phyloP scores from a whole-genome alignment of 2,888 invertebrate genomes.

The Tiliacea aurago region DNA sequence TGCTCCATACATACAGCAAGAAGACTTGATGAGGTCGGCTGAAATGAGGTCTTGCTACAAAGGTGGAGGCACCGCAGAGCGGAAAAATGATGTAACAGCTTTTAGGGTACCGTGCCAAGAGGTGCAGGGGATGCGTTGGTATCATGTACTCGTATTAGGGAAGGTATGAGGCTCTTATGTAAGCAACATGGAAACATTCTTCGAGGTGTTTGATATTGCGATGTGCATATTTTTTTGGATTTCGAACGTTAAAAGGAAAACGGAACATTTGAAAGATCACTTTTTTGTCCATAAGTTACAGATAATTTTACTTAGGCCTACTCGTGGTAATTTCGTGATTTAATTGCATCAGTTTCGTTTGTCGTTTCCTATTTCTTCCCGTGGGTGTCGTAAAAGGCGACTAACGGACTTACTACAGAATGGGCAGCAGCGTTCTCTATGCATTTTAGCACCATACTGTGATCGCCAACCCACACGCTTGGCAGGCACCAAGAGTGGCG shows the following conservation, averaged over 20 bases:
- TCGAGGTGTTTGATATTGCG: background rate
- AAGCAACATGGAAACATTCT: conserved; percentile 9
- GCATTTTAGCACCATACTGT: no score
- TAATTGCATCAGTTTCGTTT: background rate
- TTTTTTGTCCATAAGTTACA: background rate
- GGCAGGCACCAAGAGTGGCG: no score
- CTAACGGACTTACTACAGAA: no score
- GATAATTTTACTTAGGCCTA: background rate
- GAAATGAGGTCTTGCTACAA: conserved; percentile 70
- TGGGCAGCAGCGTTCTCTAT: no score
- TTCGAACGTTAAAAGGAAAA: background rate
- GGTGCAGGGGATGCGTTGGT: conserved; percentile 11
- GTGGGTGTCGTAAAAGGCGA: no score
- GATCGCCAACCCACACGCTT: no score
- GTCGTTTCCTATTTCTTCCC: no score
- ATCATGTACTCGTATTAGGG: background rate
- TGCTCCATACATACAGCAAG: conserved; percentile 61
- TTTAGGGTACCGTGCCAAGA: conserved; percentile 44
- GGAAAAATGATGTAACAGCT: conserved; percentile 53
- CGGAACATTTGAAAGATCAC: no score
- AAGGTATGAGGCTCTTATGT: conserved; percentile 26
- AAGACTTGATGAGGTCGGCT: conserved; percentile 68
- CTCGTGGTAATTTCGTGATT: background rate
- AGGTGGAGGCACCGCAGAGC: conserved; percentile 40
- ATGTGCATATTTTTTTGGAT: background rate